phyloP scores from a whole-genome alignment of 2,888 invertebrate genomes.

The Achlya flavicornis region DNA sequence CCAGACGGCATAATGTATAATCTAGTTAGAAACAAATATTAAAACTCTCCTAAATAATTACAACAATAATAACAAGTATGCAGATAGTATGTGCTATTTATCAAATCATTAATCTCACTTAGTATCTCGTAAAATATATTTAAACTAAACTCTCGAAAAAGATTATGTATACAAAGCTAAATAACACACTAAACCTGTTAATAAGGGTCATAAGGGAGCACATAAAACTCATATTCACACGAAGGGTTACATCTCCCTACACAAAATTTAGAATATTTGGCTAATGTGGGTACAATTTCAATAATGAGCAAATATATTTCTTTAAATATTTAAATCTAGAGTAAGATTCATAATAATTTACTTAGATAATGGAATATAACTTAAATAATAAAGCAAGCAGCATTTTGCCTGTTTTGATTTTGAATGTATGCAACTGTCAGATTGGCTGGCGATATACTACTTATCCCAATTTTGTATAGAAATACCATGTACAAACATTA shows the following conservation, averaged over 20 bases:
- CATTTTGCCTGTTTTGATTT: slow-evolving; percentile 49
- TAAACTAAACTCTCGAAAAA: slow-evolving; percentile 61
- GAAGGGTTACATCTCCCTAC: slow-evolving; percentile 23
- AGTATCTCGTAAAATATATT: slow-evolving; percentile 64
- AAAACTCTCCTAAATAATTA: slow-evolving; percentile 82
- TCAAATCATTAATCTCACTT: slow-evolving; percentile 82
- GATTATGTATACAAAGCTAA: slow-evolving; percentile 55
- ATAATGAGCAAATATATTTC: slow-evolving; percentile 80
- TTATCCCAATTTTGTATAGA: not conserved
- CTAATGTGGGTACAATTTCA: slow-evolving; percentile 75
- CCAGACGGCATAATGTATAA: slow-evolving; percentile 61
- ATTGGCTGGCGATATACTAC: not conserved
- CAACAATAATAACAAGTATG: slow-evolving; percentile 80
- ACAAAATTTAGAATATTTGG: slow-evolving; percentile 56
- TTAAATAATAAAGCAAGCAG: slow-evolving; percentile 71
- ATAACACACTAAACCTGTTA: slow-evolving; percentile 62
- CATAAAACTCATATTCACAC: slow-evolving; percentile 20
- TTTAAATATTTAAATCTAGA: slow-evolving; percentile 72
- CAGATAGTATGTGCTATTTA: slow-evolving; percentile 64
- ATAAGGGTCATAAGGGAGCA: slow-evolving; percentile 28
- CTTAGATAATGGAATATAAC: slow-evolving; percentile 81
- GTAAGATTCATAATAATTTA: slow-evolving; percentile 70
- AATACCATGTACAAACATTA: slow-evolving; percentile 1
- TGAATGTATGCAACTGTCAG: slow-evolving; percentile 6
- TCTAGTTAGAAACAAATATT: slow-evolving; percentile 77